phyloP scores from a whole-genome alignment of 2,113 vertebrate genomes.

The Bambusicola thoracicus region DNA sequence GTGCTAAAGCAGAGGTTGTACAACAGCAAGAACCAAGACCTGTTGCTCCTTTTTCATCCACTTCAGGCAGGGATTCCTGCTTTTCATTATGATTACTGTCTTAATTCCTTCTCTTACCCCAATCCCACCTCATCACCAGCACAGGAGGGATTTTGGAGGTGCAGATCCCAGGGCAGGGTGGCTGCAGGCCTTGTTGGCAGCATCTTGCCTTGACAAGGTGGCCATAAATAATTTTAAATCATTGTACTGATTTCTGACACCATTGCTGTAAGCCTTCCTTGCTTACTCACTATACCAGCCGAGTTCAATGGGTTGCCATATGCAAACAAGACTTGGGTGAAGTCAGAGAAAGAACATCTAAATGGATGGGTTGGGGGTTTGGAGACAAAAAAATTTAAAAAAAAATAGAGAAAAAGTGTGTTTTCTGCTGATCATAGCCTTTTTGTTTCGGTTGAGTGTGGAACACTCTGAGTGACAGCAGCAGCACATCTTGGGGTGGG shows the following conservation, averaged over 20 bases:
- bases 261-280: background rate
- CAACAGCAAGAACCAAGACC: fast-evolving
- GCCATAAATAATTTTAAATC: background rate
- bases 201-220: background rate
- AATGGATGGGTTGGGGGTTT: background rate
- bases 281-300: fast-evolving
- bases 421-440: background rate
- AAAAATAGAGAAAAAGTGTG: fast-evolving
- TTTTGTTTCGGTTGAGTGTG: background rate
- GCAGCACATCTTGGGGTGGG: background rate
- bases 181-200: fast-evolving
- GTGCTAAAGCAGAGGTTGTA: background rate
- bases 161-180: background rate
- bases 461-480: background rate
- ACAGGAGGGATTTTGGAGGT: background rate
- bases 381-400: background rate
- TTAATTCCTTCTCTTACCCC: background rate
- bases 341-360: background rate
- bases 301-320: background rate
- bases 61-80: background rate
- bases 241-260: background rate
- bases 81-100: background rate
- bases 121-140: background rate
- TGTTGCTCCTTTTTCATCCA: background rate
- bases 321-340: background rate